Evolutionary conservation across 2,888 invertebrate genomes (phyloP), one percentile per base, ranked within the genome.

Genomic region (Drosophila neonasuta): DNA sequence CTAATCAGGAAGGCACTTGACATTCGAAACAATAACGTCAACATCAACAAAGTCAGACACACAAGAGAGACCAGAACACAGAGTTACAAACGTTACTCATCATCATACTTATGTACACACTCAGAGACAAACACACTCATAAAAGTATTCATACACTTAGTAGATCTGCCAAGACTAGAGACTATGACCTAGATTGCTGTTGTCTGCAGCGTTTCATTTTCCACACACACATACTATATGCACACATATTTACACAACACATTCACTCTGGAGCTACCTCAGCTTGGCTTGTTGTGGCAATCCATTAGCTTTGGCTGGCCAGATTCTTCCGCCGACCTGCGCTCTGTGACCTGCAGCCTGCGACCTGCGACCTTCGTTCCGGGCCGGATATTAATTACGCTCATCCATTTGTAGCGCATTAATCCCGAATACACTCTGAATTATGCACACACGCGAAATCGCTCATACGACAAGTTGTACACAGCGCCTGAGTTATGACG

Each of bases 1-100:
- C 80, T 83, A 86, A 71, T 79, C 68, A 79, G 83, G 79, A 83
- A 83, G 83, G 83, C 83, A 83, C 83, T 83, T 86, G 71, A 79
- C 74, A 81, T 77, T 79, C 70, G 29, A 80, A 79, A 86, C 63
- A 58, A 80, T 68, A 71, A 59, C 59, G 72, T 71, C 60, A 68
- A 71, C 59, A 59, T 62, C 41, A 81, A 74, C 69, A 66, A 66
- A 71, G 45, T 58, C 56, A 61, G 49, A 65, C 56, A 61, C 52
- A 65, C 52, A 54, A 66, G 13, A 71, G 32, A 60, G 42, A 51
- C 39, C 17, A 60, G 41, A 50, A 8, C 24, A 48, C 30, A 36
- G 29, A 36, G 29, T 17, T 17, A 41, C 49, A 56, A 52, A 61
- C 15, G n/a, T 24, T 24, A 24, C 24, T 24, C 24, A 24, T 24